These are phyloP conservation scores for Poecilia wingei DNA, from an alignment of 2,797 vertebrate genomes.

Conservation along the genomic window DNA sequence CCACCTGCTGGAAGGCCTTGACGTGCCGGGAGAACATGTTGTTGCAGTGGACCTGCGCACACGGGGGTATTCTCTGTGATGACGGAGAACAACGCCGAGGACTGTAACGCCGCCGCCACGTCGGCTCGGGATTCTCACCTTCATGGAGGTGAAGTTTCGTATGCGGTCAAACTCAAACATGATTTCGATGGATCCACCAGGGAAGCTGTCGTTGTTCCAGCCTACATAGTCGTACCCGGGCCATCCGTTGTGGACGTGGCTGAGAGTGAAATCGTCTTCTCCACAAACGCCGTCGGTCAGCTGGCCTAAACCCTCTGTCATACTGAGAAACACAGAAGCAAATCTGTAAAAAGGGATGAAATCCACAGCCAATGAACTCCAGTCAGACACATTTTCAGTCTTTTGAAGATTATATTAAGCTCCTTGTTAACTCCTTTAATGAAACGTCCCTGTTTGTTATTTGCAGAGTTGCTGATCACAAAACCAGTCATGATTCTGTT, in stretches of 20 bases:
- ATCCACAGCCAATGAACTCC: not conserved
- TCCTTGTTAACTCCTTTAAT: not conserved
- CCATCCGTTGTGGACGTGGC: conserved; percentile 92
- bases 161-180: conserved; percentile 96
- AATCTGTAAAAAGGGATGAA: not conserved
- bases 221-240: conserved; percentile 96
- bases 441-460: not conserved
- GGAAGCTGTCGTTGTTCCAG: conserved; percentile 92
- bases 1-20: conserved; percentile 92
- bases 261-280: conserved; percentile 91
- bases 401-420: not conserved
- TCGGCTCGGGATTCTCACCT: conserved; percentile 76
- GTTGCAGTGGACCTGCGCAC: conserved; percentile 93
- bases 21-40: conserved; percentile 92
- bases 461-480: not conserved
- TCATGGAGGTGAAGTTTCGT: conserved; percentile 97
- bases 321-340: conserved; percentile 76
- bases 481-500: not conserved
- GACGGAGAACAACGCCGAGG: not conserved
- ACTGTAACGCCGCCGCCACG: not conserved
- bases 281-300: conserved; percentile 94
- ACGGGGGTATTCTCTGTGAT: not conserved
- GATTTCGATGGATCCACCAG: conserved; percentile 90
- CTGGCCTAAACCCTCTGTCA: conserved; percentile 97
- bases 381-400: not conserved